Conservation (phyloP, 2,888 invertebrate genomes). For the Hirtodrosophila duncani region DNA sequence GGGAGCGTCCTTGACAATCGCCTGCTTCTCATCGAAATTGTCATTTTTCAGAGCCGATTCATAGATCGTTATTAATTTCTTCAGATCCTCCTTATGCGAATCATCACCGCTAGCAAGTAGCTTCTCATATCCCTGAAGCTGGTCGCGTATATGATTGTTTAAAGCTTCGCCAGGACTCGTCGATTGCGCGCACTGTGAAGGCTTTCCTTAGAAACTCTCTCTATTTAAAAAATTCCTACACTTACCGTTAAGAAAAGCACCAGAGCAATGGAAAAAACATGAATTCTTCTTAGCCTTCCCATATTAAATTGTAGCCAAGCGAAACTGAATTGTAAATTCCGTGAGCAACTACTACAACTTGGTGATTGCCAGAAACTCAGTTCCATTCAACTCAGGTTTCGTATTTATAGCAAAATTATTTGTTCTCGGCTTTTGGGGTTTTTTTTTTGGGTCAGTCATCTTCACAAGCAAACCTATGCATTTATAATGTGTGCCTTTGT, state of each 20-base stretch:
- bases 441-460: slow-evolving; percentile 37
- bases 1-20: slow-evolving; percentile 38
- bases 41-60: slow-evolving; percentile 55
- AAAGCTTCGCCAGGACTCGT: slow-evolving; percentile 49
- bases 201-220: not conserved
- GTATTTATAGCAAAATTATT: slow-evolving; percentile 54
- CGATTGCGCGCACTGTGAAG: slow-evolving; percentile 37
- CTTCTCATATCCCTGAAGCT: slow-evolving; percentile 50
- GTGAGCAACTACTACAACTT: slow-evolving; percentile 32
- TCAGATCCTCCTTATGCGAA: slow-evolving; percentile 51
- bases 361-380: slow-evolving; percentile 43
- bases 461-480: slow-evolving; percentile 12
- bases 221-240: not conserved
- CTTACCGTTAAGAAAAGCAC: slow-evolving; percentile 62
- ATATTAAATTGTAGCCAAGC: too few species aligned
- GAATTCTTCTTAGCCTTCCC: too few species aligned
- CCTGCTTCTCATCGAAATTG: slow-evolving; percentile 50
- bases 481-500: slow-evolving; percentile 49
- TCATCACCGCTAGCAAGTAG: slow-evolving; percentile 49
- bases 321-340: slow-evolving; percentile 55
- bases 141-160: slow-evolving; percentile 56
- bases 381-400: slow-evolving; percentile 31
- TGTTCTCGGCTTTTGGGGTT: slow-evolving; percentile 37
- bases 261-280: slow-evolving; percentile 45
- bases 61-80: slow-evolving; percentile 55